Evolutionary conservation across 37 sponge, comb jelly and placozoan species (phyloP), one percentile per base, ranked within the genome.

Genomic region (Bolinopsis microptera): DNA sequence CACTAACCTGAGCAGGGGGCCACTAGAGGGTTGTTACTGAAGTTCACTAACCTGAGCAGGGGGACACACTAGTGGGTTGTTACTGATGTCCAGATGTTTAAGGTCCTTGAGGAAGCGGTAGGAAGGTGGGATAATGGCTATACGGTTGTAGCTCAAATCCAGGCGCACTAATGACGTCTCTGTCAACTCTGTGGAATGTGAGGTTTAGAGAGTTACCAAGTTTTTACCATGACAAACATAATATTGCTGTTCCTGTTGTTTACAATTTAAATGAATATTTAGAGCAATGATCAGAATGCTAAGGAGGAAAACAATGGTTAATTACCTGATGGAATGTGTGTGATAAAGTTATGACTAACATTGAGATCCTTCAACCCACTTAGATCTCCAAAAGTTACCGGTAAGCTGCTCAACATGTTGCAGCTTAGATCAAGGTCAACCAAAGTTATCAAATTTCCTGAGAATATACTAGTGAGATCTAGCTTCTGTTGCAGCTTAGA

Each of bases 381-480:
- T 8, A 80, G 37, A 5, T 80, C 3, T 30, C 82, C 82, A 22
- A 80, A 80, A 3, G 16, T 37, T 8, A 30, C 31, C 9, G 82
- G 82, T 32, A 80, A 34, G 22, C 82, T 80, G 82, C 82, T 80
- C 82, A 80, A 22, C 82, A 80, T 80, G 82, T 80, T 80, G 38
- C 82, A 80, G 82, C 82, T 80, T 37, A 80, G 22, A 22, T 80
- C 82, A 22, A 80, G 22, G 23, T 80, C 82, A 1, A 80, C 33
- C 38, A 80, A 37, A 16, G 9, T 24, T 16, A 13, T 80, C 35
- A 80, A 22, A 30, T 80, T 80, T 30, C 82, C 82, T 80, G 37
- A 5, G 82, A n/a, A n/a, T n/a, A n/a, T n/a, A n/a, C n/a, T n/a
- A n/a, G n/a, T n/a, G n/a, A n/a, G n/a, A n/a, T n/a, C n/a, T n/a